Evolutionary conservation across 2,797 vertebrate species (phyloP).

Genomic region (Thunnus albacares): DNA sequence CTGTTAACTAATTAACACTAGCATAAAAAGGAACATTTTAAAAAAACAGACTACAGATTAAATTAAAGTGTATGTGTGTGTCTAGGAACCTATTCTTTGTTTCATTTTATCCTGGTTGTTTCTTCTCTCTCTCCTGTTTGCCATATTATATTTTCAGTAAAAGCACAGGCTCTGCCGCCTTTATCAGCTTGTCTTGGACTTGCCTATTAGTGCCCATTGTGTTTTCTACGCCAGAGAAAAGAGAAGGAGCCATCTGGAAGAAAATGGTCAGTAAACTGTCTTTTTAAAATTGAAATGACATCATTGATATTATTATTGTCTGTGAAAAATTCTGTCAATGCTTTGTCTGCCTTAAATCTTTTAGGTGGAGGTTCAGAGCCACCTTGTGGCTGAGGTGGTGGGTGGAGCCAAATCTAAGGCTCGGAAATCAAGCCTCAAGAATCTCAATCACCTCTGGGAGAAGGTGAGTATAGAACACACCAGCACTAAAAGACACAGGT

Average conservation of each 20-base stretch:
- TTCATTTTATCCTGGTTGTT: not conserved
- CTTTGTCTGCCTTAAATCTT: slow-evolving; percentile 11
- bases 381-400: slow-evolving; percentile 92
- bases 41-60: not conserved
- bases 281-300: not conserved
- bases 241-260: slow-evolving; percentile 92
- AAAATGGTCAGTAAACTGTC: slow-evolving; percentile 88
- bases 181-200: slow-evolving; percentile 94
- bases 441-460: slow-evolving; percentile 91
- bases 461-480: slow-evolving; percentile 83
- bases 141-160: slow-evolving; percentile 85
- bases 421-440: slow-evolving; percentile 90
- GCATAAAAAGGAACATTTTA: not conserved
- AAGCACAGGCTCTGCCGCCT: slow-evolving; percentile 92
- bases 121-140: not conserved
- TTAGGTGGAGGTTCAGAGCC: slow-evolving; percentile 96
- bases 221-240: slow-evolving; percentile 89
- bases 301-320: not conserved
- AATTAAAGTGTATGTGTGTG: not conserved
- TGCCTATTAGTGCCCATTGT: slow-evolving; percentile 90
- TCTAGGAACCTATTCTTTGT: not conserved
- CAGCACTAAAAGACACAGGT: not conserved
- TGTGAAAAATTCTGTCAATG: not conserved
- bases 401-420: slow-evolving; percentile 92
- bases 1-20: not conserved